Evolutionary conservation across 2,888 invertebrate genomes (phyloP).

Genomic region (Frankliniella fusca): DNA sequence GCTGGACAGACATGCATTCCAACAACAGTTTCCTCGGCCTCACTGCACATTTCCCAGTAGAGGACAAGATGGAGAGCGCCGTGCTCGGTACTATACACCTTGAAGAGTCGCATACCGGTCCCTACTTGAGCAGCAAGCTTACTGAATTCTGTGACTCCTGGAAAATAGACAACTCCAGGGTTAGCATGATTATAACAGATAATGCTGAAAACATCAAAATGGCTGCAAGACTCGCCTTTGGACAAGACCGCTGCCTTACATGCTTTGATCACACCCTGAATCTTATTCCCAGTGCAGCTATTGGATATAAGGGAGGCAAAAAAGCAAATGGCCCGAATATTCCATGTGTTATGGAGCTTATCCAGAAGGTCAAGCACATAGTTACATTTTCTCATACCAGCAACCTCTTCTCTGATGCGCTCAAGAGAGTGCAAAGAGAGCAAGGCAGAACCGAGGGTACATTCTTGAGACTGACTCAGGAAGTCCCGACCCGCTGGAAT

Average conservation of each 20-base stretch:
- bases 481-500: no score
- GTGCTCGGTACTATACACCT: conserved; percentile 44
- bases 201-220: conserved; percentile 41
- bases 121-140: conserved; percentile 42
- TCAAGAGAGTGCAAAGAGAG: no score
- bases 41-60: conserved; percentile 41
- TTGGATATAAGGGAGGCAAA: conserved; percentile 36
- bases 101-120: conserved; percentile 44
- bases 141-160: conserved; percentile 40
- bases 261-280: conserved; percentile 45
- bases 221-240: conserved; percentile 43
- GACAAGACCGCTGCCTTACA: conserved; percentile 42
- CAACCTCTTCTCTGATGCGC: background rate
- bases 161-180: conserved; percentile 40
- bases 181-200: conserved; percentile 40
- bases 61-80: no score
- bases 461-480: no score
- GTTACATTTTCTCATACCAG: conserved; percentile 43
- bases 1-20: conserved; percentile 43
- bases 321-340: no score
- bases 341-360: conserved; percentile 36
- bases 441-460: no score
- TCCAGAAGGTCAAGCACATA: conserved; percentile 41
- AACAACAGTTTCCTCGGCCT: conserved; percentile 42
- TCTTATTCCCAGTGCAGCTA: conserved; percentile 41